These are phyloP conservation scores for Indri indri DNA, from an alignment of 2,113 vertebrate species.

Conservation along the genomic window DNA sequence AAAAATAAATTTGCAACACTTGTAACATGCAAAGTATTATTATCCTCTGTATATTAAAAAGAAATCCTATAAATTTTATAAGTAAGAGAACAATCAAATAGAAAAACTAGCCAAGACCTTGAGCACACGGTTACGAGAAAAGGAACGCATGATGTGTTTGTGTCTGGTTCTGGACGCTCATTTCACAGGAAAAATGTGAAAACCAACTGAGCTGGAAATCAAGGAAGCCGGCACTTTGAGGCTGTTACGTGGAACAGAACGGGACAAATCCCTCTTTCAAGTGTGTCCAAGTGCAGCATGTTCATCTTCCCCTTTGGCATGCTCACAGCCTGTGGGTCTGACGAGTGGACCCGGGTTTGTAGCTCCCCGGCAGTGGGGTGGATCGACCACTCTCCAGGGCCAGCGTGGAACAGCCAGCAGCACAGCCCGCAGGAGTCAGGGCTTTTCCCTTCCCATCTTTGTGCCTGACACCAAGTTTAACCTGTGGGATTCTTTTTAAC, in stretches of 20 bases:
- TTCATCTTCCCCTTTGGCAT: not conserved
- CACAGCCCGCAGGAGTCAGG: not conserved
- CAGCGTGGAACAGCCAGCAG: not conserved
- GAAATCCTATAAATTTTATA: not conserved
- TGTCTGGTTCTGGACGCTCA: not conserved
- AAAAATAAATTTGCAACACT: not conserved
- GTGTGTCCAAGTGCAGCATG: not conserved
- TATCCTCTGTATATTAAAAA: not conserved
- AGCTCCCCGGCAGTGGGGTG: not conserved
- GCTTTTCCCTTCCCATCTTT: not conserved
- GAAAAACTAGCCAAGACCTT: not conserved
- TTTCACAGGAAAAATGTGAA: not conserved
- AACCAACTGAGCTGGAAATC: not conserved
- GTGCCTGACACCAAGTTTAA: not conserved
- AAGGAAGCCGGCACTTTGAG: not conserved
- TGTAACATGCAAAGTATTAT: rapidly evolving
- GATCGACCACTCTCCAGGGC: not conserved
- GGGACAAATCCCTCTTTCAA: not conserved
- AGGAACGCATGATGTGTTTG: not conserved
- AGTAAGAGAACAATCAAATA: not conserved
- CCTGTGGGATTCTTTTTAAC: rapidly evolving
- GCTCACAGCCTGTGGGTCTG: not conserved
- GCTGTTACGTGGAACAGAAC: not conserved
- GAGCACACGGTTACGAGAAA: not conserved
- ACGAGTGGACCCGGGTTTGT: not conserved